Evolutionary conservation across 2,888 invertebrate species (phyloP), one percentile per base, ranked within the genome.

Genomic region (Tetragonula carbonaria): DNA sequence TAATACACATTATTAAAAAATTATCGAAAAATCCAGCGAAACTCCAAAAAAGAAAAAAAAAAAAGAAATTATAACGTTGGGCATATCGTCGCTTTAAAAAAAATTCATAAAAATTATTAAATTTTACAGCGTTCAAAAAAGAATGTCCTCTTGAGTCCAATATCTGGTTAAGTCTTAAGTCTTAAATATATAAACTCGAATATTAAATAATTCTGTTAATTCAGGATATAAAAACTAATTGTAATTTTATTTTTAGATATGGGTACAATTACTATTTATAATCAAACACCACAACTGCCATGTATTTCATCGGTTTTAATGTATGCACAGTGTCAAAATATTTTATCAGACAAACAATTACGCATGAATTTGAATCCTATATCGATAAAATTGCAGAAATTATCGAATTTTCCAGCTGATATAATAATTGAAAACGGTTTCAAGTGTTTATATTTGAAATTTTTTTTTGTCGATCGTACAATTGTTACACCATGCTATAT

Each of bases 311-410:
- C 80, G 14, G 50, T 72, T 5, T 68, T 85, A 4, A 74, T 79
- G 28, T 81, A 78, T 2, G 33, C 76, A 0, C 72, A 85, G 21
- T 85, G 81, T 55, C 63, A 71, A 21, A 74, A 82, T 33, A 76
- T 82, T 71, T 66, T 86, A 66, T 45, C 62, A 0, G 51, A 73
- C 45, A 78, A 59, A 16, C 51, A 70, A 38, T 16, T 86, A 18
- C 73, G 85, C 14, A 78, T 23, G 45, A 18, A 55, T 18, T 62
- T 86, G 21, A 85, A 85, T 70, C 76, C 85, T 18, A 78, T 86
- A 68, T 81, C 82, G 1, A 82, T 86, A 18, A 81, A 85, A 57
- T 63, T 86, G 63, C 78, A 85, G 23, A 76, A 85, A 38, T 4
- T 85, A 21, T 76, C 73, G 13, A 85, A 86, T 68, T 81, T 86